Evolutionary conservation across 2,888 invertebrate genomes (phyloP).

Genomic region (Euplagia quadripunctaria): DNA sequence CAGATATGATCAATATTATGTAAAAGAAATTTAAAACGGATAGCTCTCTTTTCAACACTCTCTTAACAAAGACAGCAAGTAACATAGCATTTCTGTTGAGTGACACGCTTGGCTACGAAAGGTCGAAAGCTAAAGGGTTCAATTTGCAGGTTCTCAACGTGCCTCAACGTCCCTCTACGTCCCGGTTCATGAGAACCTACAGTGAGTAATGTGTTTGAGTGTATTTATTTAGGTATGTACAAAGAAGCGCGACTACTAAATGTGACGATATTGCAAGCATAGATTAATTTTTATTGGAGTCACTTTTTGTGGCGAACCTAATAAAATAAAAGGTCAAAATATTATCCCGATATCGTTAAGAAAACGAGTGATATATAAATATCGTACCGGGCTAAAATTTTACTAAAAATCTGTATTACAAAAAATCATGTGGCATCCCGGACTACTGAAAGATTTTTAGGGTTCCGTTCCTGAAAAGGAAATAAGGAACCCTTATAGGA

Average conservation of each 20-base stretch:
- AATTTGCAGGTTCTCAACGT: conserved; percentile 32
- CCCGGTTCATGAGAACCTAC: neutral
- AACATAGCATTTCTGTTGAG: neutral
- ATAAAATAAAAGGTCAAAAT: too few species aligned
- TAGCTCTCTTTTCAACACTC: neutral
- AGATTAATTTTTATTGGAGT: neutral
- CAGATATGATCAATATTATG: too few species aligned
- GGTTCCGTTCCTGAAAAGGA: too few species aligned
- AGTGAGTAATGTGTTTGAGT: conserved; percentile 3
- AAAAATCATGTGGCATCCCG: too few species aligned
- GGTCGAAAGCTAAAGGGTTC: conserved; percentile 22
- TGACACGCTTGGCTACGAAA: neutral
- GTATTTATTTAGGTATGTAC: conserved; percentile 6
- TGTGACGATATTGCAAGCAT: neutral
- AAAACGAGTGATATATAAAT: too few species aligned
- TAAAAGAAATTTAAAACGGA: neutral
- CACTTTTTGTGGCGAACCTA: neutral
- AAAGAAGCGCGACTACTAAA: neutral
- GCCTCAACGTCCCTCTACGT: conserved; percentile 3
- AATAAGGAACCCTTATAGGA: too few species aligned
- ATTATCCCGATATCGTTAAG: too few species aligned
- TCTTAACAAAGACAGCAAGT: neutral
- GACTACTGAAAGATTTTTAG: too few species aligned
- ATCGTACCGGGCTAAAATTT: too few species aligned
- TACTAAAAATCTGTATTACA: too few species aligned